phyloP scores from a whole-genome alignment of 2,113 vertebrate genomes.

The Megaceryle maxima region DNA sequence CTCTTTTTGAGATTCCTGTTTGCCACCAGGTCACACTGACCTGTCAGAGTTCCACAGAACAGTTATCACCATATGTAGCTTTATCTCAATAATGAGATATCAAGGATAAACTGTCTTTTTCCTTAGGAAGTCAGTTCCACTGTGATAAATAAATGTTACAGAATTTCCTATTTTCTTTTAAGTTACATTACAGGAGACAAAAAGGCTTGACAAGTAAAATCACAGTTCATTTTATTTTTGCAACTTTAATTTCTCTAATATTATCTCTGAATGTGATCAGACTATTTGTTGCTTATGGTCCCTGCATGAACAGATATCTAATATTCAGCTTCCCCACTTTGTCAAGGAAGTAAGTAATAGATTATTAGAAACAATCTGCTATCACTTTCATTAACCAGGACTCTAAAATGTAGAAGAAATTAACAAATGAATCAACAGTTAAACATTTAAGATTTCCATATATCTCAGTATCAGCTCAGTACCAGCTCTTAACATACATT shows the following conservation, averaged over 20 bases:
- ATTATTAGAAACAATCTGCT: not conserved
- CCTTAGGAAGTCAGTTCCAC: not conserved
- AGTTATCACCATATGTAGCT: not conserved
- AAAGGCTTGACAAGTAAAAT: not conserved
- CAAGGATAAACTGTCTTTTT: not conserved
- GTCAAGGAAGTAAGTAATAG: not conserved
- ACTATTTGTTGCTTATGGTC: not conserved
- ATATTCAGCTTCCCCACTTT: not conserved
- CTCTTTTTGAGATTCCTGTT: not conserved
- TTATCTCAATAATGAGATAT: not conserved
- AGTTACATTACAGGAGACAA: not conserved
- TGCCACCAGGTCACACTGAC: not conserved
- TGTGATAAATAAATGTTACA: not conserved
- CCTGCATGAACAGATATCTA: not conserved
- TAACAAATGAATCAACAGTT: not conserved
- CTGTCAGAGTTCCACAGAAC: not conserved
- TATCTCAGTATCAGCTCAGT: not conserved
- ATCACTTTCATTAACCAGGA: not conserved
- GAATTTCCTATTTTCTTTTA: not conserved
- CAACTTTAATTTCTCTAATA: not conserved
- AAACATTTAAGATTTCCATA: not conserved
- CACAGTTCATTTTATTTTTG: not conserved
- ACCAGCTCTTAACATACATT: not conserved
- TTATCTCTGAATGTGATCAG: not conserved
- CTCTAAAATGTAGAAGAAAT: not conserved